Percentiles rank a stretch among this genome's conserved stretches.
Conservation (phyloP, 1,140 invertebrate genomes). For the Drosophila subobscura region DNA sequence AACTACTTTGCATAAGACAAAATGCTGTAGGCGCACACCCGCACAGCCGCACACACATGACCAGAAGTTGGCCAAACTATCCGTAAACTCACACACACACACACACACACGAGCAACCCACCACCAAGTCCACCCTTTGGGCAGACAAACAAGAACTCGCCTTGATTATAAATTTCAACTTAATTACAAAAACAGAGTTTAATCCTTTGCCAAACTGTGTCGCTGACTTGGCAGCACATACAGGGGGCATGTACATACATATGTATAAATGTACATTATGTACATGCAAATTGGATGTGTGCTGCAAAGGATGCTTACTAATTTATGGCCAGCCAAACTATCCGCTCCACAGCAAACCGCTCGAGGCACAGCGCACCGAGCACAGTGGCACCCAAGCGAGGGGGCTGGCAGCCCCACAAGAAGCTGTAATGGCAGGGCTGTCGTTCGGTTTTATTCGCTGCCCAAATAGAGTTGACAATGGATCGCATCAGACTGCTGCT, state of each 20-base stretch:
- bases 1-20: conserved; percentile 79
- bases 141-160: conserved; percentile 49
- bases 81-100: not conserved
- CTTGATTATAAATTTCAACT: conserved; percentile 82
- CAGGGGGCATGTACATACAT: not conserved
- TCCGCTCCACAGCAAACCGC: conserved; percentile 37
- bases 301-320: conserved; percentile 55
- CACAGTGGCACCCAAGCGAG: conserved; percentile 52
- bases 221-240: conserved; percentile 44
- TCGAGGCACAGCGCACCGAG: conserved; percentile 15
- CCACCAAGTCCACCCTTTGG: conserved; percentile 9
- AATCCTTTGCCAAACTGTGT: conserved; percentile 77
- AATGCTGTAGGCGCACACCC: conserved; percentile 33
- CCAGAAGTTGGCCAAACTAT: conserved; percentile 31
- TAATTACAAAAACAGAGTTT: conserved; percentile 82
- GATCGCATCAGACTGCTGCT: no score
- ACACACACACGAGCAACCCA: conserved; percentile 6
- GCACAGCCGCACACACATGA: conserved; percentile 26
- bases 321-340: conserved; percentile 78
- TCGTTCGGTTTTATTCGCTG: no score
- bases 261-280: not conserved
- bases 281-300: not conserved
- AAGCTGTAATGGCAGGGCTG: no score
- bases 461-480: no score
- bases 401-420: no score